Evolutionary conservation across 64 coral and sea anemone species (phyloP).

Genomic region (Montipora capricornis): DNA sequence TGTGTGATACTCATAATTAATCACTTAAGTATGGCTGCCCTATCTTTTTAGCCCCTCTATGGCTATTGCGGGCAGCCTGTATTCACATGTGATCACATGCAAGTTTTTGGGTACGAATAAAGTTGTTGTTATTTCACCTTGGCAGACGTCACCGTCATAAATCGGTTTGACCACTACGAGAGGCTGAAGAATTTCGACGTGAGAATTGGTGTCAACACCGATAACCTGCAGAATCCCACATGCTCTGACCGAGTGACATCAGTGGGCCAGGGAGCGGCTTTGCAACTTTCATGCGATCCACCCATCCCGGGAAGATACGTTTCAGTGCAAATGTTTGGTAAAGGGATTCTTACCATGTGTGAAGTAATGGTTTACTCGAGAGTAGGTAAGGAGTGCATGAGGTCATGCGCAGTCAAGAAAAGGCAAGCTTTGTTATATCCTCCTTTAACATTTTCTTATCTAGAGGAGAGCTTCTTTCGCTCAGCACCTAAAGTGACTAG

Average conservation of each 20-base stretch:
- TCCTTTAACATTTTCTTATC: no score
- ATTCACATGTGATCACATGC: no score
- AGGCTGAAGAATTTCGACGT: conserved; percentile 37
- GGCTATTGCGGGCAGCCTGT: no score
- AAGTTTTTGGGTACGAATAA: no score
- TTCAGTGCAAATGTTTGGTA: conserved; percentile 54
- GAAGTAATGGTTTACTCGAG: conserved; percentile 54
- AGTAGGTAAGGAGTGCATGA: conserved; percentile 7
- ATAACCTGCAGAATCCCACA: conserved; percentile 29
- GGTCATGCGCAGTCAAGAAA: no score
- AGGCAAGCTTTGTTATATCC: no score
- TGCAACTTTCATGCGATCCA: conserved; percentile 15
- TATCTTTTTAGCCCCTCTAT: no score
- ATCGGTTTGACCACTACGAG: conserved; percentile 77
- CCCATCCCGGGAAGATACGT: conserved; percentile 56
- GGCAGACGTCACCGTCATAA: conserved; percentile 87
- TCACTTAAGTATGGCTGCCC: no score
- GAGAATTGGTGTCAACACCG: conserved; percentile 11
- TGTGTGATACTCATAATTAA: no score
- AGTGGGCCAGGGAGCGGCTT: conserved; percentile 7
- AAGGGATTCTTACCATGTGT: conserved; percentile 39
- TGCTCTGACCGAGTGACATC: conserved; percentile 36
- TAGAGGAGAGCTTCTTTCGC: no score
- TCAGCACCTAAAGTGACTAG: no score
- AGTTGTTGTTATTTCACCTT: background rate